Percentiles rank a stretch among this genome's conserved stretches.
Conservation (phyloP, 2,888 invertebrate genomes). For the Caenorhabditis angaria region DNA sequence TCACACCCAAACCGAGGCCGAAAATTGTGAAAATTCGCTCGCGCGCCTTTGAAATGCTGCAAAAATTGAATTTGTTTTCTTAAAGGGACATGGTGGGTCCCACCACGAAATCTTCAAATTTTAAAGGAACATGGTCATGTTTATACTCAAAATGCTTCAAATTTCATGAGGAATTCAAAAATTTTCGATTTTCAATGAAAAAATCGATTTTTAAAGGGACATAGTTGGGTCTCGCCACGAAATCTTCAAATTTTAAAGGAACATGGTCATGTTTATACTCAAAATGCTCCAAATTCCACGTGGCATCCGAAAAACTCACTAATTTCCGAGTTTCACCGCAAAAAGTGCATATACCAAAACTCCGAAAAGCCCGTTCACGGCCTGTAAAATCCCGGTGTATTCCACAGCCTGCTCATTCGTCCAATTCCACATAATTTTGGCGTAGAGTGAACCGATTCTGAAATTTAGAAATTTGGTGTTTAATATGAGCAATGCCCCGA, state of each 20-base stretch:
- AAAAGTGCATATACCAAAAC: conserved; percentile 46
- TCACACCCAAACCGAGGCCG: conserved; percentile 41
- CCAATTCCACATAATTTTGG: conserved; percentile 56
- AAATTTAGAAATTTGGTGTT: conserved; percentile 3
- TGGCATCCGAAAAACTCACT: conserved; percentile 31
- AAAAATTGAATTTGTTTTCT: conserved; percentile 9
- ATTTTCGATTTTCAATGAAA: too few relatives aligned
- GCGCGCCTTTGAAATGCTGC: conserved; percentile 45
- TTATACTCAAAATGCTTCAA: too few relatives aligned
- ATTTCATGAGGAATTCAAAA: too few relatives aligned
- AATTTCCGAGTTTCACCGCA: conserved; percentile 47
- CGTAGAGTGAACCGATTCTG: conserved; percentile 53
- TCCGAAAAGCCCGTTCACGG: conserved; percentile 48
- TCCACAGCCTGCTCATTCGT: conserved; percentile 47
- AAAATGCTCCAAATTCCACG: too few relatives aligned
- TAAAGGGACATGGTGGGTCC: too few relatives aligned
- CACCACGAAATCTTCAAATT: too few relatives aligned
- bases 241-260: too few relatives aligned
- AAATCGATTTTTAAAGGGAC: too few relatives aligned
- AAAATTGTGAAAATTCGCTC: conserved; percentile 51
- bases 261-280: too few relatives aligned
- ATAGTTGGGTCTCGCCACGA: too few relatives aligned
- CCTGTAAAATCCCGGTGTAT: conserved; percentile 49
- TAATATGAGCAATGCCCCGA: background rate
- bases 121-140: too few relatives aligned